Evolutionary conservation across 2,888 invertebrate genomes (phyloP), one percentile per base, ranked within the genome.

Genomic region (Graphium colonna): DNA sequence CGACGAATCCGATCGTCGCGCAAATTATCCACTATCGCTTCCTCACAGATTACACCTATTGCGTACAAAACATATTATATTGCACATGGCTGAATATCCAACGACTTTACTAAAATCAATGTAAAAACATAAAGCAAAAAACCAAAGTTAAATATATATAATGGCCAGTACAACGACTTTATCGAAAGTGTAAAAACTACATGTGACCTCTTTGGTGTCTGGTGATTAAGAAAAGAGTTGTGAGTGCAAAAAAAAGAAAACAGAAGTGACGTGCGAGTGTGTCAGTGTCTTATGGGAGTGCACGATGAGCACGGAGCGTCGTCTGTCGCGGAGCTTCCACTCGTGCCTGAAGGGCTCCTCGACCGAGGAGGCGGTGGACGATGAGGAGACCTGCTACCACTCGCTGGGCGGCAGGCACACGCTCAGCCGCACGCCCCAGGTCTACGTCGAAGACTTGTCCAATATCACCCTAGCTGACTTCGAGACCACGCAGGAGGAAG

Each of bases 311-410:
- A 88, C 90, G 72, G 90, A 91, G 71, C 82, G 92, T 60, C 90
- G 93, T 56, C 88, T 92, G 60, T 93, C 92, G 45, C 90, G 93
- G 74, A 93, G 93, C 72, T 93, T 93, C 76, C 93, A 93, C 82
- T 93, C 93, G 57, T 93, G 93, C 69, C 86, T 93, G 64, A 92
- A 93, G 64, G 93, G 93, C 33, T 90, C 91, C 56, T 88, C 90
- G 57, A 89, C 90, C 61, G 90, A 90, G 75, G 90, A 89, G 69
- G 90, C 82, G 36, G 84, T 82, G 18, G 89, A 89, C 64, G 86
- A 86, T 7, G 90, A 88, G 56, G 90, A 89, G 54, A 83, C 71
- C 59, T 88, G 87, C 71, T 89, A 89, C 69, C 88, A 89, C 69
- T 88, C 86, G 39, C 75, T 89, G 7, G 87, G 88, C 21, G 88